Base-by-base conservation (phyloP, 2,888 invertebrate species). In the Phengaris alcon region DNA sequence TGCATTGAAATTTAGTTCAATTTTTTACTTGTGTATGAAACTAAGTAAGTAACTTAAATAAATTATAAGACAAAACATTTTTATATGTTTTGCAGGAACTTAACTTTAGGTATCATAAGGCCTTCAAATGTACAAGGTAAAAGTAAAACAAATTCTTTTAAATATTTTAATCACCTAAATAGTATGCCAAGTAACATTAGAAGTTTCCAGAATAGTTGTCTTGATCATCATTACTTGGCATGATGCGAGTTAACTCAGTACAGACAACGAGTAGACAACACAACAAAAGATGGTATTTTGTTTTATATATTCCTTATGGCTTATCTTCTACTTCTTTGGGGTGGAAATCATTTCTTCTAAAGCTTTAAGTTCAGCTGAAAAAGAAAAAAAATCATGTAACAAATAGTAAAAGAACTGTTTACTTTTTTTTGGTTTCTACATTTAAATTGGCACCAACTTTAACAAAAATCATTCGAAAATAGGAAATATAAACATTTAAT, bases 321-420 rank as follows among this genome's bases (percentile, higher is more conserved):
- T 86, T 88, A 77, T 79, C 77, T 78, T 85, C 86, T 85, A 90
- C 77, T 88, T 87, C 80, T 87, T 86, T 48, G 81, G 74, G 0
- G 35, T 2, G 35, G 82, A 57, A 1, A 86, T 81, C 85, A 93
- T 84, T 0, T 93, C 93, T 78, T 94, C 92, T 1, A 94, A 76
- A 2, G 83, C 79, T 80, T 93, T 92, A 44, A 91, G 75, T 85
- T 94, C 94, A 10, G 87, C 94, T 94, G 92, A 78, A 94, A 94
- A 81, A 76, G 68, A 81, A 81, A 80, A 22, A 9, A 4, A 48
- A 2, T 7, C 48, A 48, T 48, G 35, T 48, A 48, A 48, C 1
- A 48, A 48, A 48, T 48, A 48, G 4, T 35, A 22, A 22, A 22
- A 22, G 22, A 22, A 22, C n/a, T 2, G 35, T 35, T 35, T 35